Evolutionary conservation across 1,140 invertebrate genomes (phyloP), one percentile per base, ranked within the genome.

Genomic region (Cataglyphis hispanica): DNA sequence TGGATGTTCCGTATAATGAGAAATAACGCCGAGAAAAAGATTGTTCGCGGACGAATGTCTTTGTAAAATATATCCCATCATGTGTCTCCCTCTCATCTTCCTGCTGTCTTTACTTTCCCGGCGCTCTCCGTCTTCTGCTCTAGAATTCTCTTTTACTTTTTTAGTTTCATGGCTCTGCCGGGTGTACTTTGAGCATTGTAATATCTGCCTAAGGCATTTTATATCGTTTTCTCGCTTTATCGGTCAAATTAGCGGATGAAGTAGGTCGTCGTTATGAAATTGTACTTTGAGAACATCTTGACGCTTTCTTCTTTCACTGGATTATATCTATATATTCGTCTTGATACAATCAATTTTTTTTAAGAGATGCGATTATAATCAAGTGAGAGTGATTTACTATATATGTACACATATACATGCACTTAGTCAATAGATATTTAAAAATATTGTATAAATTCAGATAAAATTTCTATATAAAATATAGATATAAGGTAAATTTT

Each of bases 1-100:
- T 60, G 66, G 43, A 67, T 66, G 37, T 67, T 22, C 43, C 8
- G 11, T 31, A 56, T 88, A 86, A 88, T 76, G 86, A 89, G 76
- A 88, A 77, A 86, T 53, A 64, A 63, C 70, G 25, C 19, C 3
- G 43, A 22, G 61, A 63, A 63, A 34, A 25, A n/a, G 13, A 11
- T 77, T 40, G n/a, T 40, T 58, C 22, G 22, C 7, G 25, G 22
- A 86, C 10, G 19, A 70, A 64, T 43, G 63, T 88, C 86, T 81
- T 80, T 87, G n/a, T 85, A 60, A 70, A 83, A 75, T 89, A 76
- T 72, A 37, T 70, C 19, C 25, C 13, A 37, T 27, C 56, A 56
- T 58, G 67, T 37, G 50, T 80, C 46, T 25, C 66, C 22, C 61
- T 34, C 34, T 34, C 34, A 13, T 69, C 13, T 46, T 34, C 16